Evolutionary conservation across 2,113 vertebrate genomes (phyloP).

Genomic region (Myxocyprinus asiaticus): DNA sequence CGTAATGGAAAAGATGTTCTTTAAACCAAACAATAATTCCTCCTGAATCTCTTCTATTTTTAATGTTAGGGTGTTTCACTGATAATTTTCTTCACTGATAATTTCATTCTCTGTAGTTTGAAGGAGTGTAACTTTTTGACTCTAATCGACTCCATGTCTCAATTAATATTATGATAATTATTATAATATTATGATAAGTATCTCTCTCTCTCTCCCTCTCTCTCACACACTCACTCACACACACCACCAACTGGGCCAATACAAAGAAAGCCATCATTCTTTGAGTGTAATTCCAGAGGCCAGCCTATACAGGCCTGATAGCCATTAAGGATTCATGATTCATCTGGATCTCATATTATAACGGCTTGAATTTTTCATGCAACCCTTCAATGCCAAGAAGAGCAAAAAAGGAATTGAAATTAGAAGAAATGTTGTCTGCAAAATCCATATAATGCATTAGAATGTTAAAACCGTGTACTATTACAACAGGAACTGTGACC

Average conservation of each 20-base stretch:
- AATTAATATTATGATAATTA: no score
- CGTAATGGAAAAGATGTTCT: no score
- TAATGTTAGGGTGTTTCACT: no score
- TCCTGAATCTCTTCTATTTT: no score
- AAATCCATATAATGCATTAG: slow-evolving; percentile 50
- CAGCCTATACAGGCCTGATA: slow-evolving; percentile 59
- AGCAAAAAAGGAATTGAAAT: slow-evolving; percentile 63
- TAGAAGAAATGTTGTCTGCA: slow-evolving; percentile 52
- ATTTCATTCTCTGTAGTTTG: no score
- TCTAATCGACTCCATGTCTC: no score
- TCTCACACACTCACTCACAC: neutral
- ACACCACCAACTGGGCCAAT: slow-evolving; percentile 30
- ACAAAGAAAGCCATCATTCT: slow-evolving; percentile 49
- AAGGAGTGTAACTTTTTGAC: no score
- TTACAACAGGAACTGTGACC: slow-evolving; percentile 57
- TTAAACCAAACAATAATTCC: no score
- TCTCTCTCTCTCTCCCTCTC: no score
- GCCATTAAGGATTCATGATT: slow-evolving; percentile 79
- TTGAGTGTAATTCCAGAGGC: slow-evolving; percentile 65
- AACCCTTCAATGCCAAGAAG: slow-evolving; percentile 56
- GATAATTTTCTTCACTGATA: no score
- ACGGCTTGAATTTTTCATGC: slow-evolving; percentile 76
- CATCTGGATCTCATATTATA: slow-evolving; percentile 79
- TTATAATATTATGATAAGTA: no score
- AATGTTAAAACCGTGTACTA: slow-evolving; percentile 28